Base-by-base conservation (phyloP, 2,888 invertebrate species). In the Balanococcus diminutus region DNA sequence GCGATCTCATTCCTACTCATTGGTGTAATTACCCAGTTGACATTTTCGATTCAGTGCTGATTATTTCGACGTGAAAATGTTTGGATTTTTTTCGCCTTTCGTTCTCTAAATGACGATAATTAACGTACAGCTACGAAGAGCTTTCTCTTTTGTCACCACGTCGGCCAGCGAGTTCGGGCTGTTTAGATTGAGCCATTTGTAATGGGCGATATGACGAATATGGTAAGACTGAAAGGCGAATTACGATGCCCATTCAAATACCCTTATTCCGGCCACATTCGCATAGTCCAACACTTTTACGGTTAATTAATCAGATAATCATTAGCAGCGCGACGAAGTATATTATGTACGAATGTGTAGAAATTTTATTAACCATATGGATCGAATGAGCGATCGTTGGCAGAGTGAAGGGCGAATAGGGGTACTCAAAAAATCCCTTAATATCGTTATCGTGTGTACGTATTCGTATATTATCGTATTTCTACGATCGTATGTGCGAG, bases 281-380 rank as follows among this genome's bases (percentile, higher is more conserved):
- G 9, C 4, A 22, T 39, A 5, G 4, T 75, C 19, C 0, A 8
- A 46, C n/a, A n/a, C 39, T 25, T 81, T 81, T 39, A 81, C 81
- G 81, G 81, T 81, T 42, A 81, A 81, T 81, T 81, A 81, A 81
- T 42, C 42, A 81, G 32, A 51, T 42, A 28, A 82, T 82, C 42
- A 51, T 46, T 28, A 46, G 72, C 8, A 72, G 79, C 36, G 31
- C 25, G 46, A 16, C 8, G 39, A 67, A 19, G 25, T n/a, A 8
- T 25, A 16, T 67, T 56, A 56, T 42, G 14, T 51, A 51, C 51
- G 4, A 19, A 51, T n/a, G 19, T 25, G 61, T 67, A 25, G 61
- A 67, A 67, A 67, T 67, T 25, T 67, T 14, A 67, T 56, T 56
- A 67, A 6, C 28, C 11, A 67, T 25, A 4, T 67, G 25, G 51